Evolutionary conservation across 2,888 invertebrate species (phyloP).

Genomic region (Hypsopygia costalis): DNA sequence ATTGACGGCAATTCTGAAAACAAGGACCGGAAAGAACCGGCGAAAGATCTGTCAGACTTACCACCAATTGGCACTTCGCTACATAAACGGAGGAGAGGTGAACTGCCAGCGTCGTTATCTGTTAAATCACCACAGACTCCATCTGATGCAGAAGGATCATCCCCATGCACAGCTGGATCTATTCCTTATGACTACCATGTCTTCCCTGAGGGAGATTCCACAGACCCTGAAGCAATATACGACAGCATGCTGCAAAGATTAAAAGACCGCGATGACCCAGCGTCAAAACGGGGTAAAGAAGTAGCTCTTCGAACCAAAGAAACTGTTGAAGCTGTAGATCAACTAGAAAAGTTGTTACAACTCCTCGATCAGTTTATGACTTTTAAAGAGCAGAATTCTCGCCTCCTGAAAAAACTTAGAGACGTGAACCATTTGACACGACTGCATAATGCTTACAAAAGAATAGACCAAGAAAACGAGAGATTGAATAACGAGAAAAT

Average conservation of each 20-base stretch:
- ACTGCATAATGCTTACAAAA: conserved; percentile 81
- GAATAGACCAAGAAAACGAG: conserved; percentile 64
- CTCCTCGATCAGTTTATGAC: conserved; percentile 88
- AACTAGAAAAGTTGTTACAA: conserved; percentile 88
- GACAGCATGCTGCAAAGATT: conserved; percentile 63
- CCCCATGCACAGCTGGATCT: conserved; percentile 61
- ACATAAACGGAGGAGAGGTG: conserved; percentile 67
- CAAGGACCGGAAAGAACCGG: conserved; percentile 31
- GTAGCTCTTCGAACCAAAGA: conserved; percentile 79
- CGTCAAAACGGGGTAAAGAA: conserved; percentile 76
- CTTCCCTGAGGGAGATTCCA: conserved; percentile 40
- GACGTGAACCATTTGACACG: conserved; percentile 87
- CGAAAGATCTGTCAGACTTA: conserved; percentile 52
- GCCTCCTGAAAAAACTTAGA: conserved; percentile 83
- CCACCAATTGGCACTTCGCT: conserved; percentile 66
- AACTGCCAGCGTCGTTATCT: conserved; percentile 61
- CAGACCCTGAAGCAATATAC: conserved; percentile 57
- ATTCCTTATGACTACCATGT: conserved; percentile 58
- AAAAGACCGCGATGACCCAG: conserved; percentile 59
- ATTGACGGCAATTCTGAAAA: conserved; percentile 30
- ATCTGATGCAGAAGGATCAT: conserved; percentile 67
- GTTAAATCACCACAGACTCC: conserved; percentile 59
- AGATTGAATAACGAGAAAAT: conserved; percentile 51
- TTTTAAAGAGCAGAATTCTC: conserved; percentile 86
- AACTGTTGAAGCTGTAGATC: conserved; percentile 86